Base-by-base conservation (phyloP, 2,888 invertebrate species). In the Spodoptera littoralis region DNA sequence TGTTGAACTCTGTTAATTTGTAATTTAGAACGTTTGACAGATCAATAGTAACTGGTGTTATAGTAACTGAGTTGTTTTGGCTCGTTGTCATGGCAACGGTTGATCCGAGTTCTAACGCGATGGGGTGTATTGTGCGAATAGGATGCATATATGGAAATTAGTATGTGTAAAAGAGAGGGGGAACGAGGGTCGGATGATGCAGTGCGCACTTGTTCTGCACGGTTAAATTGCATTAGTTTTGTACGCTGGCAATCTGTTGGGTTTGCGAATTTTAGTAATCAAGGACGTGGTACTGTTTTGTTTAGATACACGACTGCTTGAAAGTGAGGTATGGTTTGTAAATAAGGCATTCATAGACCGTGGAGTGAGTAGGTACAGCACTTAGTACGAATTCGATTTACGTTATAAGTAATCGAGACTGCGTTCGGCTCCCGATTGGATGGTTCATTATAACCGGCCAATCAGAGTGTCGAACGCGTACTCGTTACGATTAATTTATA, bases 181-280 rank as follows among this genome's bases (percentile, higher is more conserved):
- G 27, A 59, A 73, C 76, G 79, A 77, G 86, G 92, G 89, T 88
- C 83, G 84, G 81, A 82, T 84, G 84, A 85, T 91, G 89, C 90
- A 91, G 79, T 85, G 87, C 84, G 84, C 88, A 88, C 84, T 91
- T 87, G 86, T 83, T 83, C 80, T 82, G 88, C 85, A 85, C 82
- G 84, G 86, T 84, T 87, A 90, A 92, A 93, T 92, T 93, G 92
- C 90, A 93, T 92, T 92, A 90, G 85, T 65, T 73, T 60, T 18
- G 80, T 62, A 46, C 57, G 60, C 27, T 65, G 27, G 60, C 74
- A 75, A 71, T 77, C 70, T 70, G 73, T 50, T 74, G 46, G 42
- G 73, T 69, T 73, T 65, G 65, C 47, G 51, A 67, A 61, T 68
- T 69, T 65, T 62, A 54, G 45, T 27, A 43, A 64, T 60, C 50